A percentile compares a stretch with the other conserved stretches of the same genome.
These are phyloP conservation scores for Cheirogaleus medius DNA, from an alignment of 2,113 vertebrate species.

Conservation along the genomic window DNA sequence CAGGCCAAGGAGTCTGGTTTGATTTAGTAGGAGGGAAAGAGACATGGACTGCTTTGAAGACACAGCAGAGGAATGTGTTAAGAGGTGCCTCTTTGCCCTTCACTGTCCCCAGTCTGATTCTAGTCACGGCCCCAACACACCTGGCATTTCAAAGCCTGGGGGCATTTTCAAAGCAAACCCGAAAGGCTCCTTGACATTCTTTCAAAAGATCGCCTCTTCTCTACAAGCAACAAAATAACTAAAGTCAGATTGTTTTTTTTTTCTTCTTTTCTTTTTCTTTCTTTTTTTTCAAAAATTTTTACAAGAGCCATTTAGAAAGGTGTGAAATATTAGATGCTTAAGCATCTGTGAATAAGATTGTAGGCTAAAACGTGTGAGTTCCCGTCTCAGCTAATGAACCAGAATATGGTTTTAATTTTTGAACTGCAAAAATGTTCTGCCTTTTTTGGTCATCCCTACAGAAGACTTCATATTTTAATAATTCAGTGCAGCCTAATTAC, in stretches of 20 bases:
- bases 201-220: conserved; percentile 30
- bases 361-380: conserved; percentile 71
- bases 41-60: not conserved
- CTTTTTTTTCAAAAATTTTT: conserved; percentile 12
- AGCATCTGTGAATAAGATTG: conserved; percentile 73
- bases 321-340: conserved; percentile 76
- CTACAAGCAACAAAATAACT: conserved; percentile 56
- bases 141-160: conserved; percentile 43
- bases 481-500: conserved; percentile 78
- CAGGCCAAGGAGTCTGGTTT: not conserved
- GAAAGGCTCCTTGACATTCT: conserved; percentile 42
- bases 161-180: conserved; percentile 50
- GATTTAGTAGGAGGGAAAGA: not conserved
- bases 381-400: conserved; percentile 72
- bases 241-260: conserved; percentile 49
- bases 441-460: conserved; percentile 64
- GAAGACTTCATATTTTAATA: conserved; percentile 79
- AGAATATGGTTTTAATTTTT: conserved; percentile 77
- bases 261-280: not conserved
- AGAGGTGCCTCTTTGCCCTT: not conserved
- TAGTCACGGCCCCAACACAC: not conserved
- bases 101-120: not conserved
- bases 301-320: conserved; percentile 70
- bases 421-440: conserved; percentile 74
- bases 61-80: not conserved